Conservation (phyloP, 2,113 vertebrate genomes). For the Laticauda laticaudata region DNA sequence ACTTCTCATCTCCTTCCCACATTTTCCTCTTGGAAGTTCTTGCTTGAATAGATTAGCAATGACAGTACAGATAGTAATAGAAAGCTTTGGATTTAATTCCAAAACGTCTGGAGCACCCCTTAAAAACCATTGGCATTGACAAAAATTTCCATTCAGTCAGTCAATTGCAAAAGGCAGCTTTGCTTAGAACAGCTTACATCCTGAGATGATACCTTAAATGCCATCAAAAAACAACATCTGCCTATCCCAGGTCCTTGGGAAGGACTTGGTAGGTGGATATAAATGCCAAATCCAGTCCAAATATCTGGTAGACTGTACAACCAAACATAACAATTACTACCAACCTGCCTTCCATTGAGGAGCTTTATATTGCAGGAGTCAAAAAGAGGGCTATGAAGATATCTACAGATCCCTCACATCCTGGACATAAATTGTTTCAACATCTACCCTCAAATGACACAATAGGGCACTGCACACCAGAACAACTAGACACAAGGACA, state of each 20-base stretch:
- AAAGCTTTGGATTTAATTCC: background rate
- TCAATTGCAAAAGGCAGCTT: background rate
- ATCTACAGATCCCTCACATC: too few relatives aligned
- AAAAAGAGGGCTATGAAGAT: too few relatives aligned
- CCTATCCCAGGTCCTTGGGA: background rate
- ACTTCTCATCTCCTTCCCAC: background rate
- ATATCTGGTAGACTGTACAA: background rate
- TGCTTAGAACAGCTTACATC: background rate
- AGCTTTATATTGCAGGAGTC: too few relatives aligned
- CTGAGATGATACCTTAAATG: background rate
- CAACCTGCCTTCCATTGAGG: background rate
- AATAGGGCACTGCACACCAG: too few relatives aligned
- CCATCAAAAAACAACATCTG: background rate
- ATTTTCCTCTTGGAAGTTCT: background rate
- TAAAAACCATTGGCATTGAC: background rate
- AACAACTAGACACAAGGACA: too few relatives aligned
- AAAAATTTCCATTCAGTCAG: background rate
- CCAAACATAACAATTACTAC: background rate
- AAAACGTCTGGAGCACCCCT: background rate
- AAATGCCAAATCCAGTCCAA: background rate
- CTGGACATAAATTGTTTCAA: too few relatives aligned
- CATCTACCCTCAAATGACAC: too few relatives aligned
- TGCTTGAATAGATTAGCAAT: background rate
- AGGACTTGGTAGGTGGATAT: background rate
- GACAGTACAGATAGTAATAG: background rate